Conservation (phyloP, 2,113 vertebrate species). For the Melospiza melodia region DNA sequence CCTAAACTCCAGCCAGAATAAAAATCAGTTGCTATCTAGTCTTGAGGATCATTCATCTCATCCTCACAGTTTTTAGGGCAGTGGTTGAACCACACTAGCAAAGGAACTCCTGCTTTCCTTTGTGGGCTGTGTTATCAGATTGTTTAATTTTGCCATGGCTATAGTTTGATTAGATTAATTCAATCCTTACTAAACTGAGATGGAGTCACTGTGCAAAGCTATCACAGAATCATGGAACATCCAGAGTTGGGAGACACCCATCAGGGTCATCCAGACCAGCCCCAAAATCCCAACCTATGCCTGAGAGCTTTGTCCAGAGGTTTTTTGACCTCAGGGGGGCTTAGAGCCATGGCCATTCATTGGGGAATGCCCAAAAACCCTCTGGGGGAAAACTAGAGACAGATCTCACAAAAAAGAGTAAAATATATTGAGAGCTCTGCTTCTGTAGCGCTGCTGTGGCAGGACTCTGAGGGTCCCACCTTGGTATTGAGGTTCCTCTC, state of each 20-base stretch:
- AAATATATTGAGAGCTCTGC: background rate
- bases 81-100: background rate
- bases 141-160: background rate
- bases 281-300: background rate
- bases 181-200: background rate
- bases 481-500: background rate
- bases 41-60: background rate
- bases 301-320: fast-evolving
- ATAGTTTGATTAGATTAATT: background rate
- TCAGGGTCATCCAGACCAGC: background rate
- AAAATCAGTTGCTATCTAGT: background rate
- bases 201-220: background rate
- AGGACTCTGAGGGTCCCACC: background rate
- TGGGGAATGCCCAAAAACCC: background rate
- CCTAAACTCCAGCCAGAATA: background rate
- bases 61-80: background rate
- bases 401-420: background rate
- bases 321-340: fast-evolving
- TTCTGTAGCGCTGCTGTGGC: fast-evolving
- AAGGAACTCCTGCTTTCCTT: background rate
- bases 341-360: background rate
- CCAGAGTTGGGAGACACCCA: too few species aligned
- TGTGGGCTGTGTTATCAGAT: background rate
- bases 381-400: background rate
- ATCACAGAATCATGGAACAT: background rate